Percentiles rank a stretch among this genome's conserved stretches.
Evolutionary conservation across 2,113 vertebrate species (phyloP).

Genomic region (Ploceus nigricollis): DNA sequence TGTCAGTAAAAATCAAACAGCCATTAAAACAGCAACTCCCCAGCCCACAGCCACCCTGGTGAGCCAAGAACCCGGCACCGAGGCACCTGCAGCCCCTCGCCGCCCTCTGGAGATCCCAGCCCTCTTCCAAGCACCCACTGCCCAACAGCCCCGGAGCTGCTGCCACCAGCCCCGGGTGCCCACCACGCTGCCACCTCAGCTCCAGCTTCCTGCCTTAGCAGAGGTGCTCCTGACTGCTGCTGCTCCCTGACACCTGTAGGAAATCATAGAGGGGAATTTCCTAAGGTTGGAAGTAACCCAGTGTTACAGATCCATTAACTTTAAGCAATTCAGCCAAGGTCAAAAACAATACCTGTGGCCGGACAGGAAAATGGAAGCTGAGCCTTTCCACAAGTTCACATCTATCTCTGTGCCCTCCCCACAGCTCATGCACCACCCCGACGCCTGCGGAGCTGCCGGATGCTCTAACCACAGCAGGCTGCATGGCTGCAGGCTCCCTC

Average conservation of each 20-base stretch:
- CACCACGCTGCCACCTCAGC: fast-evolving
- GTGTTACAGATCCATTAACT: not conserved
- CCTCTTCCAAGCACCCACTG: no score
- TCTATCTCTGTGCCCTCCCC: not conserved
- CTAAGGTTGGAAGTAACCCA: not conserved
- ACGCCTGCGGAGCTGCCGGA: not conserved
- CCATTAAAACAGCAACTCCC: not conserved
- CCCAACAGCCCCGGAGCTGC: fast-evolving
- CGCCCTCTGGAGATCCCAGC: not conserved
- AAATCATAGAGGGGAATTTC: not conserved
- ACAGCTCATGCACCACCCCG: not conserved
- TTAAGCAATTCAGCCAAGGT: not conserved
- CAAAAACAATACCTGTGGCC: fast-evolving
- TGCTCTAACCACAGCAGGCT: not conserved
- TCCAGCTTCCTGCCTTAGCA: not conserved
- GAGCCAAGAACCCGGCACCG: fast-evolving
- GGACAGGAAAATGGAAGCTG: not conserved
- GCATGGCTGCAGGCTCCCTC: not conserved
- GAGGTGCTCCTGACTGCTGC: not conserved
- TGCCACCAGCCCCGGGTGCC: not conserved
- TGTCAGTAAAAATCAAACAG: not conserved
- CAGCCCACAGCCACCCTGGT: not conserved
- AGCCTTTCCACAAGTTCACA: not conserved
- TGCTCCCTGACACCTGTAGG: not conserved
- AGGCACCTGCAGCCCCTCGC: fast-evolving